A percentile compares a stretch with the other conserved stretches of the same genome.
These are phyloP conservation scores for Mythimna impura DNA, from an alignment of 2,888 invertebrate genomes.

Conservation along the genomic window DNA sequence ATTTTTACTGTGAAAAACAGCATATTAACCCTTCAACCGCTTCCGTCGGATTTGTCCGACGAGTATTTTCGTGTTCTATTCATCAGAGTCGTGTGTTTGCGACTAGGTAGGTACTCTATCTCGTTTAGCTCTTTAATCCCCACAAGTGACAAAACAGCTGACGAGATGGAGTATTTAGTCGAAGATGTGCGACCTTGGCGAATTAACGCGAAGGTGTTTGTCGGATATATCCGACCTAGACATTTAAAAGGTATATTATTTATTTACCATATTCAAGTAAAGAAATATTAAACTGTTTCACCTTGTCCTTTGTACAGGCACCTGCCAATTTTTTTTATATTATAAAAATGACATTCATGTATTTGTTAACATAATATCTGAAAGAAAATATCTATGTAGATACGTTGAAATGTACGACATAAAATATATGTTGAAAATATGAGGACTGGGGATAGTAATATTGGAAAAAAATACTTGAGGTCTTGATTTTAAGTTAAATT, in stretches of 20 bases:
- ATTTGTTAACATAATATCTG: constrained; percentile 44
- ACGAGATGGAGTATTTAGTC: too few species aligned
- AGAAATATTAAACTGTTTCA: constrained; percentile 24
- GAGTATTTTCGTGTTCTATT: too few species aligned
- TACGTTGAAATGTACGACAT: constrained; percentile 61
- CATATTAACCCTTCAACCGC: background rate
- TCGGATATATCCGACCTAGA: too few species aligned
- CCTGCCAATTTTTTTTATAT: constrained; percentile 20
- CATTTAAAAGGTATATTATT: background rate
- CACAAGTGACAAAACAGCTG: too few species aligned
- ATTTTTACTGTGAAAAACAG: background rate
- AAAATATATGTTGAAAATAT: constrained; percentile 57
- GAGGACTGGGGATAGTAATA: constrained; percentile 40
- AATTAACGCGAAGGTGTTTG: too few species aligned
- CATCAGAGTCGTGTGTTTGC: too few species aligned
- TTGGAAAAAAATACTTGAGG: constrained; percentile 22
- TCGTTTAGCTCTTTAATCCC: too few species aligned
- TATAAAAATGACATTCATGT: constrained; percentile 20
- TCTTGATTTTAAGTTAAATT: constrained; percentile 11
- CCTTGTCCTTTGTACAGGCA: constrained; percentile 16
- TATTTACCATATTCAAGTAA: background rate
- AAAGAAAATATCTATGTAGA: constrained; percentile 61
- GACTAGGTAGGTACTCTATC: too few species aligned
- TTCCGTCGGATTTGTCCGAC: too few species aligned
- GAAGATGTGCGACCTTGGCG: too few species aligned